These are phyloP conservation scores for Sinodicranocentrus sp. DNA, from an alignment of 2,888 invertebrate species.

Conservation along the genomic window DNA sequence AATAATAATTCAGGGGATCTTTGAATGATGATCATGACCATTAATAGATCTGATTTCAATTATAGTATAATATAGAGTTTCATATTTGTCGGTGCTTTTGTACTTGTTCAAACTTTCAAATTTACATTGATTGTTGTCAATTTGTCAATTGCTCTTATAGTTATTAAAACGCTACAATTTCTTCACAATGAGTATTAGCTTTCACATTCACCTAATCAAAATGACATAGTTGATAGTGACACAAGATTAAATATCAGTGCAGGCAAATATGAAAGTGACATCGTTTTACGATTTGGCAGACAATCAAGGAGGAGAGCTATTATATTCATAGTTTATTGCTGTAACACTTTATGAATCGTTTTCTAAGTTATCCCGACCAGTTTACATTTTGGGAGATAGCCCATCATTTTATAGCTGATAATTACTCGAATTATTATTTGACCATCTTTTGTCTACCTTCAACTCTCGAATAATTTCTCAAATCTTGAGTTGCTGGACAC, in stretches of 20 bases:
- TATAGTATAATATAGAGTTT: neutral
- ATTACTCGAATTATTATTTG: no score
- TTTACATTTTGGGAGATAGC: no score
- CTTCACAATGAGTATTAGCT: conserved; percentile 44
- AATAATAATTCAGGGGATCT: neutral
- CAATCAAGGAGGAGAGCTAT: conserved; percentile 4
- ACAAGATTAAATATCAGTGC: conserved; percentile 8
- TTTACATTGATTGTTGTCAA: conserved; percentile 49
- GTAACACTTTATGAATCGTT: no score
- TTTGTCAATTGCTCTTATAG: conserved; percentile 29
- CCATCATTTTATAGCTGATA: no score
- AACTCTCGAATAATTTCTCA: neutral
- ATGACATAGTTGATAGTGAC: conserved; percentile 46
- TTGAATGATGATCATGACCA: conserved; percentile 13
- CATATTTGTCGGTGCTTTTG: conserved; percentile 19
- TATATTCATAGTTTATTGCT: no score
- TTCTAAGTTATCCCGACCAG: no score
- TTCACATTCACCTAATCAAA: conserved; percentile 59
- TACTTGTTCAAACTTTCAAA: conserved; percentile 41
- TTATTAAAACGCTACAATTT: conserved; percentile 38
- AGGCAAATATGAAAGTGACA: conserved; percentile 32
- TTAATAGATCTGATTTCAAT: conserved; percentile 51
- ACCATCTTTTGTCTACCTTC: no score
- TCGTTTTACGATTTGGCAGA: conserved; percentile 34
- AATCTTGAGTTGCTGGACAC: neutral